Evolutionary conservation across 1,140 invertebrate genomes (phyloP), one percentile per base, ranked within the genome.

Genomic region (Trichonephila inaurata): DNA sequence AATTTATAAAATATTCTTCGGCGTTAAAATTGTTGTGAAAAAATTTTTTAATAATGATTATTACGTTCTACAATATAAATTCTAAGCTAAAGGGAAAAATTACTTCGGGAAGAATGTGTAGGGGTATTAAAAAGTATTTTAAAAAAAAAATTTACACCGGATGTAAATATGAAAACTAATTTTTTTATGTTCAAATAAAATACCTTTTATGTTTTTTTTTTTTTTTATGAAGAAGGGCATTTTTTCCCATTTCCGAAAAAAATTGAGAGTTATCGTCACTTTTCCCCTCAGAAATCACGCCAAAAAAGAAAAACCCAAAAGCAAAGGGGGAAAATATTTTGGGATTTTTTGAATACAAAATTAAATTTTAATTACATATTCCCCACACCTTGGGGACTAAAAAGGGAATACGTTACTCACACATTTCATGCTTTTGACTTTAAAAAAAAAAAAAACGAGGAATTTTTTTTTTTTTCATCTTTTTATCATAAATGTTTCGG

Each of bases 321-420:
- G 12, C 69, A 3, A 33, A 51, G 44, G 0, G n/a, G 69, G 7
- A 14, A 21, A n/a, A 24, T 18, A 58, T 10, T 83, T 83, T 58
- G n/a, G 1, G 44, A 83, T n/a, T 83, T 83, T 16, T n/a, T 83
- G 82, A 83, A 83, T 83, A 83, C 58, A 40, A 83, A 83, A 83
- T 60, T 83, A 58, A 44, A 83, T 83, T 83, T 83, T 83, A 83
- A 83, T 83, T 83, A 58, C 18, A 19, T 58, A 60, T 83, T 51
- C 51, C 44, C 3, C 6, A 51, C 51, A 58, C 51, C 58, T 19
- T 21, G 14, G 44, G 44, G 61, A 64, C 18, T 18, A 12, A 40
- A 14, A 77, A 77, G 28, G 16, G 40, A 77, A 40, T 77, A 77
- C 24, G 24, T 14, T 16, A 33, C 24, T 72, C 28, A 24, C 24